Percentiles rank a stretch among this genome's conserved stretches.
Evolutionary conservation across 1,140 invertebrate species (phyloP).

Genomic region (Drosophila willistoni): DNA sequence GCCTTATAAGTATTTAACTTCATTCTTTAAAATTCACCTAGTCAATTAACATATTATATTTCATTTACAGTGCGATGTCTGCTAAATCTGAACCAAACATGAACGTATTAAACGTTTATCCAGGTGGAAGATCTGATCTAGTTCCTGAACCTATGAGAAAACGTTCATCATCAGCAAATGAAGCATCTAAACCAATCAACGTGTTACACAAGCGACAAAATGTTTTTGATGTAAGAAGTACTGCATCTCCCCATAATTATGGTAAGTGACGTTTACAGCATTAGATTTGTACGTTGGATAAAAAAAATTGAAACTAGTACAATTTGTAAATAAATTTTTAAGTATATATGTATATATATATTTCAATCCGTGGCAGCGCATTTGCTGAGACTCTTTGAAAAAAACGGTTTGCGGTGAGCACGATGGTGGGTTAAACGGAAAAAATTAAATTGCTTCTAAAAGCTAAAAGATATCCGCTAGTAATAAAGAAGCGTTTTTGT

Average conservation of each 20-base stretch:
- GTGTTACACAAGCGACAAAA: constrained; percentile 85
- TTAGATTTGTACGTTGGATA: background rate
- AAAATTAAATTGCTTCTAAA: too few species aligned
- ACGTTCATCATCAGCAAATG: constrained; percentile 89
- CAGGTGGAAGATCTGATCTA: constrained; percentile 83
- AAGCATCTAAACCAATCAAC: constrained; percentile 88
- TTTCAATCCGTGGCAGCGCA: too few species aligned
- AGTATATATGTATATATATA: too few species aligned
- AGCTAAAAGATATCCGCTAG: too few species aligned
- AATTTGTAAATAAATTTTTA: too few species aligned
- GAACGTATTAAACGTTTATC: constrained; percentile 63
- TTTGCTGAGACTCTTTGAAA: too few species aligned
- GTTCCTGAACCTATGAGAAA: constrained; percentile 87
- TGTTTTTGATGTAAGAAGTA: constrained; percentile 85
- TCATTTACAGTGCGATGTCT: constrained; percentile 86
- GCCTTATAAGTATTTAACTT: too few species aligned
- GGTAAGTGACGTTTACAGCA: constrained; percentile 83
- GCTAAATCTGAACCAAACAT: constrained; percentile 85
- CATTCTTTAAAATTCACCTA: too few species aligned
- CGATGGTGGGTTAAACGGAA: too few species aligned
- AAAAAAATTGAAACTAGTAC: background rate
- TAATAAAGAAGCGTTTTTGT: too few species aligned
- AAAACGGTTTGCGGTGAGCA: too few species aligned
- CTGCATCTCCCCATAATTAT: constrained; percentile 85
- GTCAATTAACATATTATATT: too few species aligned